phyloP scores from a whole-genome alignment of 2,888 invertebrate species.

The Eupithecia pulchellata region DNA sequence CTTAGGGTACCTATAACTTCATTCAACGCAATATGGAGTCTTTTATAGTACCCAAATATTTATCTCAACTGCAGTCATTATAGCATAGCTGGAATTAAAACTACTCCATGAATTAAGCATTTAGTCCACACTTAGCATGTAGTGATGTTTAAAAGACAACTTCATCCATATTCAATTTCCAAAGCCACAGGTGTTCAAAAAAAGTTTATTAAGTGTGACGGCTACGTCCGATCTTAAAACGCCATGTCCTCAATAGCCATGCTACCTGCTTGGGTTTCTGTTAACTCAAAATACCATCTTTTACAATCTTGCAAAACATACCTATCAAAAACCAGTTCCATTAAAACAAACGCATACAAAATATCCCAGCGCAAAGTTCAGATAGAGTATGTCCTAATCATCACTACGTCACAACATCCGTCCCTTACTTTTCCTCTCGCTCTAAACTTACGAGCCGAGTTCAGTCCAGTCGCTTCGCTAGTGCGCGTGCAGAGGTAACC shows the following conservation, averaged over 20 bases:
- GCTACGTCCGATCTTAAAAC: background rate
- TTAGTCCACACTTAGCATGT: background rate
- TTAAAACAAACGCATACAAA: slow-evolving; percentile 18
- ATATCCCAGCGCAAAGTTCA: slow-evolving; percentile 36
- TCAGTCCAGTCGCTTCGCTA: slow-evolving; percentile 46
- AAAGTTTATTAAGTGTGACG: background rate
- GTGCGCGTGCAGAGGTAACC: slow-evolving; percentile 64
- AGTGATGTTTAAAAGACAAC: background rate
- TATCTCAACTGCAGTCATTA: too few species aligned
- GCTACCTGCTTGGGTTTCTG: background rate
- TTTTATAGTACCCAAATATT: too few species aligned
- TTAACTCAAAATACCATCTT: slow-evolving; percentile 8
- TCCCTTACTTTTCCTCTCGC: slow-evolving; percentile 40
- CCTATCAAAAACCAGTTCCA: slow-evolving; percentile 23
- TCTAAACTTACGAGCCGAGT: slow-evolving; percentile 37
- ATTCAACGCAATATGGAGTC: too few species aligned
- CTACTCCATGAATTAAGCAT: background rate
- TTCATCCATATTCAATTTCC: background rate
- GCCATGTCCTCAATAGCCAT: background rate
- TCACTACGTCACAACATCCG: slow-evolving; percentile 52
- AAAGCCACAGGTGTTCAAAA: background rate
- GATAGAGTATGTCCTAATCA: slow-evolving; percentile 51
- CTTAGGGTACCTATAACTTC: too few species aligned
- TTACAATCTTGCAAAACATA: slow-evolving; percentile 18
- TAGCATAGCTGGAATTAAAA: too few species aligned